phyloP scores from a whole-genome alignment of 2,888 invertebrate species.

The Leptopilina drosophilae region DNA sequence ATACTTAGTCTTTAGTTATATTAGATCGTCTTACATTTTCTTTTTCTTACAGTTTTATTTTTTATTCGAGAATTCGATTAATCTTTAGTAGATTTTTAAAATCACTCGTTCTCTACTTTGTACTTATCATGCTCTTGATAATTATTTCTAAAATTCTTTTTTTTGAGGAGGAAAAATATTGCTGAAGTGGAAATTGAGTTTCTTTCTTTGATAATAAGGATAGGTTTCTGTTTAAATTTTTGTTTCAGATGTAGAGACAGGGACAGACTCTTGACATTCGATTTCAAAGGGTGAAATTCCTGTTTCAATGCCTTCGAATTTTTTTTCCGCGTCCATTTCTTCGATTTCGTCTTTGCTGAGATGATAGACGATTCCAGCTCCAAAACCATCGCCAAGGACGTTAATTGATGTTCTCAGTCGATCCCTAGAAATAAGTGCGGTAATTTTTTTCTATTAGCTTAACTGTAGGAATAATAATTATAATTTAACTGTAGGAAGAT shows the following conservation, averaged over 20 bases:
- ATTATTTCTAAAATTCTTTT: slow-evolving; percentile 36
- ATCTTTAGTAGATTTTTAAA: slow-evolving; percentile 40
- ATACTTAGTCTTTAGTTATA: slow-evolving; percentile 43
- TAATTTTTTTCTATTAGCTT: background rate
- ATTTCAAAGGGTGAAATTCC: slow-evolving; percentile 57
- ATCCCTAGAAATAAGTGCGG: slow-evolving; percentile 75
- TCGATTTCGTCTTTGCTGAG: slow-evolving; percentile 80
- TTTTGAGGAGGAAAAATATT: background rate
- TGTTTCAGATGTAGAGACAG: slow-evolving; percentile 62
- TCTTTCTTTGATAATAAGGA: background rate
- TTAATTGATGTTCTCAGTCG: slow-evolving; percentile 82
- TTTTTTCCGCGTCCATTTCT: slow-evolving; percentile 68
- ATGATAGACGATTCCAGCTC: slow-evolving; percentile 86
- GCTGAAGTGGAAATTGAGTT: background rate
- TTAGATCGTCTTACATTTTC: slow-evolving; percentile 44
- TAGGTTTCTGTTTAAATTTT: slow-evolving; percentile 60
- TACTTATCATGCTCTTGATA: slow-evolving; percentile 62
- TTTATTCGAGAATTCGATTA: slow-evolving; percentile 32
- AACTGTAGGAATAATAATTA: too few relatives aligned
- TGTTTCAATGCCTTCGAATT: slow-evolving; percentile 64
- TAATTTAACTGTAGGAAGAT: too few relatives aligned
- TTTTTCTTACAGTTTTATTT: slow-evolving; percentile 15
- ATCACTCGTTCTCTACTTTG: slow-evolving; percentile 53
- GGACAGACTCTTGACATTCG: slow-evolving; percentile 23
- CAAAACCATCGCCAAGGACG: slow-evolving; percentile 86